phyloP scores from a whole-genome alignment of 2,113 vertebrate species.

The Eublepharis macularius region DNA sequence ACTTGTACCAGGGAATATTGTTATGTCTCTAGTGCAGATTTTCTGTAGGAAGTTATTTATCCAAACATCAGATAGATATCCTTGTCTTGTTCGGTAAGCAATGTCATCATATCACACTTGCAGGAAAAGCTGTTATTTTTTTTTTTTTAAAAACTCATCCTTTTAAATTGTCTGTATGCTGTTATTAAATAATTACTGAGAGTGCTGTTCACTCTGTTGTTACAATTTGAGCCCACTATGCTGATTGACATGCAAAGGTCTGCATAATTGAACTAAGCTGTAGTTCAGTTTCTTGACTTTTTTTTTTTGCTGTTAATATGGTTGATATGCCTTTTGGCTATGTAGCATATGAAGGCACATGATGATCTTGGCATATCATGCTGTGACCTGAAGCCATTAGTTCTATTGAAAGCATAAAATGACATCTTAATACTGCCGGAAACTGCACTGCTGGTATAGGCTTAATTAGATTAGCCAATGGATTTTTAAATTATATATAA shows the following conservation, averaged over 20 bases:
- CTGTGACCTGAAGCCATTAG: fast-evolving
- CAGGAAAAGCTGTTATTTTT: not conserved
- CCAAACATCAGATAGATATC: not conserved
- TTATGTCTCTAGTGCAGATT: not conserved
- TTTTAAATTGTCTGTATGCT: not conserved
- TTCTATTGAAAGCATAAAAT: not conserved
- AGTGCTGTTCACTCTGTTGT: not conserved
- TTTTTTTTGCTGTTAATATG: not conserved
- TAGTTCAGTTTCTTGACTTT: not conserved
- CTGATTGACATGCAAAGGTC: not conserved
- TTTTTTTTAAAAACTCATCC: too few species aligned
- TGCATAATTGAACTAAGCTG: not conserved
- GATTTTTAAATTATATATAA: not conserved
- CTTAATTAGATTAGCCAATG: not conserved
- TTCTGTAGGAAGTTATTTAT: not conserved
- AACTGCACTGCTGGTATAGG: not conserved
- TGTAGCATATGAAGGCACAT: not conserved
- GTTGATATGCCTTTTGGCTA: not conserved
- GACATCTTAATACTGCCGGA: not conserved
- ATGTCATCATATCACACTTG: not conserved
- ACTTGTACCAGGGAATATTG: not conserved
- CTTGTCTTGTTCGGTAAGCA: not conserved
- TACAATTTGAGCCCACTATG: not conserved
- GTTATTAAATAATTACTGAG: not conserved
- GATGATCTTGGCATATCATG: fast-evolving